Evolutionary conservation across 1,140 invertebrate species (phyloP).

Genomic region (Drosophila yakuba): DNA sequence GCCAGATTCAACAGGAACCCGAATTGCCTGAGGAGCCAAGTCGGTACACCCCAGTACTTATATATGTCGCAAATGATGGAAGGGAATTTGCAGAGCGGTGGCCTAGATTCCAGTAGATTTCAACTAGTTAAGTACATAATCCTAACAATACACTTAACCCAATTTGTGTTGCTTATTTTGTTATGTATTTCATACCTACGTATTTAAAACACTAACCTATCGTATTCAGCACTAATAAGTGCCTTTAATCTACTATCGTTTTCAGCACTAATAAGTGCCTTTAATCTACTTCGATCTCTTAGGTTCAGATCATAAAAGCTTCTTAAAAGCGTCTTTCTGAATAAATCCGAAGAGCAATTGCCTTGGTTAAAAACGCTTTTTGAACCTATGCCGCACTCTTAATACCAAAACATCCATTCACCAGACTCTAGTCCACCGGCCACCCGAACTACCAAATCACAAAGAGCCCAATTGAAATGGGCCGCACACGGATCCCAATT

Average conservation of each 20-base stretch:
- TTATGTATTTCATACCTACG: no score
- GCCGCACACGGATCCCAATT: slow-evolving; percentile 38
- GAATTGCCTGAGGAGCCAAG: not conserved
- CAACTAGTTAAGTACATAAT: not conserved
- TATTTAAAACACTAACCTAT: no score
- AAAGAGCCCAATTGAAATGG: slow-evolving; percentile 61
- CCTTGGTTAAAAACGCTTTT: not conserved
- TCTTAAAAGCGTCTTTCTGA: not conserved
- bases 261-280: no score
- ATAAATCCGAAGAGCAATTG: not conserved
- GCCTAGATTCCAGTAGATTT: not conserved
- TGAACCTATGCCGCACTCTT: not conserved
- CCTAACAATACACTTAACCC: no score
- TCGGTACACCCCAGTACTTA: slow-evolving; percentile 11
- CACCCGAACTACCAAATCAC: slow-evolving; percentile 19
- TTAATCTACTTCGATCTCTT: no score
- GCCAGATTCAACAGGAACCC: not conserved
- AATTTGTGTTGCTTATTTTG: no score
- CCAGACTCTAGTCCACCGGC: not conserved
- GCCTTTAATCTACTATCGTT: no score
- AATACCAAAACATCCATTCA: slow-evolving; percentile 13
- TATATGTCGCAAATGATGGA: not conserved
- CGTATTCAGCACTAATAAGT: no score
- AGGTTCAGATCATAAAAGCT: not conserved
- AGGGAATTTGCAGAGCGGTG: slow-evolving; percentile 1